phyloP scores from a whole-genome alignment of 2,888 invertebrate genomes.

The Xanthorhoe spadicearia region DNA sequence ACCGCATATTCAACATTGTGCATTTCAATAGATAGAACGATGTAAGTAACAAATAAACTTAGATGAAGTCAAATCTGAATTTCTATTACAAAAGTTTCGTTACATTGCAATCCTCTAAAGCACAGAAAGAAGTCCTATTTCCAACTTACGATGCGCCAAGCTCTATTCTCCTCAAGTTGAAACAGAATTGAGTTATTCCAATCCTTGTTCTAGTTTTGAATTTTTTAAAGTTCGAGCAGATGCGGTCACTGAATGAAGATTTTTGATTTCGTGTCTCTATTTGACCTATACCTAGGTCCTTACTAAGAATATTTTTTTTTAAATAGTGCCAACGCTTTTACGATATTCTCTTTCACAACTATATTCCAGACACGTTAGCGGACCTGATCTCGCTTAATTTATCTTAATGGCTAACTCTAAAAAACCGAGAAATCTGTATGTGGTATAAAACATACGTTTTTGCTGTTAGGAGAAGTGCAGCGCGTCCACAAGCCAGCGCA shows the following conservation, averaged over 20 bases:
- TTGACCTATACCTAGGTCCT: too few relatives aligned
- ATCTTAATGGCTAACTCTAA: too few relatives aligned
- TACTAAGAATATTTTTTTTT: too few relatives aligned
- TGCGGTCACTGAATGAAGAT: slow-evolving; percentile 29
- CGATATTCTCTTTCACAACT: too few relatives aligned
- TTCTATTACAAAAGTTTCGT: slow-evolving; percentile 31
- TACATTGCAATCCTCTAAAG: slow-evolving; percentile 17
- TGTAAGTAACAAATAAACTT: slow-evolving; percentile 16
- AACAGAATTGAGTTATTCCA: slow-evolving; percentile 39
- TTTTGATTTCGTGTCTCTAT: slow-evolving; percentile 4
- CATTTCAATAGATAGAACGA: not conserved
- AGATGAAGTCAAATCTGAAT: slow-evolving; percentile 30
- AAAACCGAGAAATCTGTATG: too few relatives aligned
- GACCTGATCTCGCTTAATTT: too few relatives aligned
- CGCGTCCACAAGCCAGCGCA: too few relatives aligned
- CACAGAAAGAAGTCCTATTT: slow-evolving; percentile 21
- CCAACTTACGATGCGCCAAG: slow-evolving; percentile 30
- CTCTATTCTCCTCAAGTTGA: slow-evolving; percentile 33
- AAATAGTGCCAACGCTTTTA: too few relatives aligned
- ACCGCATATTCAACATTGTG: not conserved
- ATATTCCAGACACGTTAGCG: too few relatives aligned
- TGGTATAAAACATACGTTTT: too few relatives aligned
- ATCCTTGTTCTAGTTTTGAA: slow-evolving; percentile 32
- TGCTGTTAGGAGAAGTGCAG: too few relatives aligned
- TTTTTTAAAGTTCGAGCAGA: slow-evolving; percentile 33